Conservation (phyloP, 1,140 invertebrate genomes). For the Trichonephila clavata region DNA sequence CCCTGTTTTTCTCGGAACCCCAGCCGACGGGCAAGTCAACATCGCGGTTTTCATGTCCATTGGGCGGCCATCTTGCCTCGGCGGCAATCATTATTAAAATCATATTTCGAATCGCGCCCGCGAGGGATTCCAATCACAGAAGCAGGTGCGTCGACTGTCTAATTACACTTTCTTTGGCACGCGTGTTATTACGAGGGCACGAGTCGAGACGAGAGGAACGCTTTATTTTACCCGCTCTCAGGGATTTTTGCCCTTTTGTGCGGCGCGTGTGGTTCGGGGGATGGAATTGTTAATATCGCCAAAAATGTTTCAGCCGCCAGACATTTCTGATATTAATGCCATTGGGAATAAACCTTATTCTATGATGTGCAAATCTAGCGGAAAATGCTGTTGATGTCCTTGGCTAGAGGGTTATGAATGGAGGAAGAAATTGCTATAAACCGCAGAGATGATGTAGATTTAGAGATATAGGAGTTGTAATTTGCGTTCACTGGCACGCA, state of each 20-base stretch:
- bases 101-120: slow-evolving; percentile 19
- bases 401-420: background rate
- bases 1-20: slow-evolving; percentile 1
- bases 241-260: slow-evolving; percentile 48
- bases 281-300: background rate
- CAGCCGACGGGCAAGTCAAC: background rate
- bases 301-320: background rate
- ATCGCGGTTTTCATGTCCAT: background rate
- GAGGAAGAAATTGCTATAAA: background rate
- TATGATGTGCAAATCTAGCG: background rate
- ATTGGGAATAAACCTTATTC: background rate
- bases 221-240: background rate
- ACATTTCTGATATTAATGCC: background rate
- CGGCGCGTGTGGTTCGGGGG: slow-evolving; percentile 5
- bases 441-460: background rate
- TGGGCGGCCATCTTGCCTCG: background rate
- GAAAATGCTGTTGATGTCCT: background rate
- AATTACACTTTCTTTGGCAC: slow-evolving; percentile 53
- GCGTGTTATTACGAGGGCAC: slow-evolving; percentile 42
- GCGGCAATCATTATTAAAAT: slow-evolving; percentile 61
- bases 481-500: background rate
- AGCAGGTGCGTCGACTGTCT: slow-evolving; percentile 57
- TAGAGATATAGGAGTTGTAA: background rate
- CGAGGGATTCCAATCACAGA: background rate
- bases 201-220: slow-evolving; percentile 10